Base-by-base conservation (phyloP, 2,888 invertebrate species). In the Drosophila trichaetosa region DNA sequence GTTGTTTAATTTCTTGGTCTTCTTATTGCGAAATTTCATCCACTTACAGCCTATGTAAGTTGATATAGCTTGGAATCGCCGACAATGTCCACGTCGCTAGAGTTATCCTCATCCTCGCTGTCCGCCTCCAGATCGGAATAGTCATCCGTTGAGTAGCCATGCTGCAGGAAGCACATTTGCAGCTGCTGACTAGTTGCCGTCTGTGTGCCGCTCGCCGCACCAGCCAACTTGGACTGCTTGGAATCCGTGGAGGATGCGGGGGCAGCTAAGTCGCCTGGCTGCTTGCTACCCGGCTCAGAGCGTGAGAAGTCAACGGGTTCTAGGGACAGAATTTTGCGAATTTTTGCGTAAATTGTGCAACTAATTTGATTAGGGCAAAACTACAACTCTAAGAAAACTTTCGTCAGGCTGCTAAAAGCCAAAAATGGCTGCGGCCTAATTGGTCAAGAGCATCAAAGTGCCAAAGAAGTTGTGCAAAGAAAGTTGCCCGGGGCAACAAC, bases 291-390 rank as follows among this genome's bases (percentile, higher is more conserved):
- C 60, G 82, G 71, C 24, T 93, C 93, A 13, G 91, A 88, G 80
- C 93, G 92, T 85, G 93, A 93, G 79, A 93, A 93, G 91, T 93
- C 93, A 83, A 93, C 93, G 77, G 93, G 93, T 83, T 93, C 93
- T 93, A 82, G 21, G 80, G 80, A 29, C 40, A 70, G 18, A 82
- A 79, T 63, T 74, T 73, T 66, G 61, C 66, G 66, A 54, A 53
- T 59, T 34, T 54, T 63, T 56, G 56, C 18, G 27, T 42, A 79
- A 73, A 77, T 78, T 82, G 65, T 73, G 73, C 53, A 80, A 75
- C 73, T 83, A 87, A 83, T 88, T 87, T 80, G 68, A 89, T 87
- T 83, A 71, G 59, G 36, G 59, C 40, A 40, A 69, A 80, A 57
- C 29, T 31, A 6, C 6, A 86, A 83, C 70, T 83, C 76, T 46